phyloP scores from a whole-genome alignment of 2,113 vertebrate species.

The Channa argus region DNA sequence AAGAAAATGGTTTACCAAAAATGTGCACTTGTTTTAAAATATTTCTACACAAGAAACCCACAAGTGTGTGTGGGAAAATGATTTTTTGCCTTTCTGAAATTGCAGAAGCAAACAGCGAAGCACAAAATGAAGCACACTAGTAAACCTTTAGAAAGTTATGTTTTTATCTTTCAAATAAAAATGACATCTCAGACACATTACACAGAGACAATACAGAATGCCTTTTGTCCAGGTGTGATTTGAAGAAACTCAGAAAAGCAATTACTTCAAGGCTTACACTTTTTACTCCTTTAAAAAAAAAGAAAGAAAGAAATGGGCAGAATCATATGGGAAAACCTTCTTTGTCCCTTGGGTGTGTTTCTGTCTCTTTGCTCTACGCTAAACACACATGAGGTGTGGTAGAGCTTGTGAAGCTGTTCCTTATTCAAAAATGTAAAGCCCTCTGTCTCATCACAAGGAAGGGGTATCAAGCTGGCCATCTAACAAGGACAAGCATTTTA shows the following conservation, averaged over 20 bases:
- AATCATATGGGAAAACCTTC: constrained; percentile 41
- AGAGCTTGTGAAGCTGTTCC: constrained; percentile 58
- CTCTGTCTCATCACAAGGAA: constrained; percentile 65
- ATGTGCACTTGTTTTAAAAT: constrained; percentile 22
- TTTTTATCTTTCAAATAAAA: constrained; percentile 52
- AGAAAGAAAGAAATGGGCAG: neutral
- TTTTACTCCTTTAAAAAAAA: constrained; percentile 11
- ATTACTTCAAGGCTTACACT: constrained; percentile 1
- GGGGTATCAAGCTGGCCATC: constrained; percentile 44
- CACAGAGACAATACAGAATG: constrained; percentile 39
- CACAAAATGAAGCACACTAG: constrained; percentile 1
- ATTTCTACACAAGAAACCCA: constrained; percentile 12
- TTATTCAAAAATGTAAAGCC: constrained; percentile 54
- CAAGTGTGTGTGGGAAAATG: constrained; percentile 23
- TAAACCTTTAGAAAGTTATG: constrained; percentile 53
- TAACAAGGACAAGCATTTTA: constrained; percentile 75
- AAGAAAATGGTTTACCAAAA: constrained; percentile 2
- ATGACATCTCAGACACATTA: constrained; percentile 43
- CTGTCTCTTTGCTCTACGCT: constrained; percentile 63
- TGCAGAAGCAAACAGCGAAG: neutral
- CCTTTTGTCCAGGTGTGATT: constrained; percentile 53
- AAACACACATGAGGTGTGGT: constrained; percentile 62
- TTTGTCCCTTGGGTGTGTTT: constrained; percentile 67
- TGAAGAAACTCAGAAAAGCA: constrained; percentile 24
- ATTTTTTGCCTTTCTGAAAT: constrained; percentile 24